Base-by-base conservation (phyloP, 2,113 vertebrate species). In the Amia ocellicauda region DNA sequence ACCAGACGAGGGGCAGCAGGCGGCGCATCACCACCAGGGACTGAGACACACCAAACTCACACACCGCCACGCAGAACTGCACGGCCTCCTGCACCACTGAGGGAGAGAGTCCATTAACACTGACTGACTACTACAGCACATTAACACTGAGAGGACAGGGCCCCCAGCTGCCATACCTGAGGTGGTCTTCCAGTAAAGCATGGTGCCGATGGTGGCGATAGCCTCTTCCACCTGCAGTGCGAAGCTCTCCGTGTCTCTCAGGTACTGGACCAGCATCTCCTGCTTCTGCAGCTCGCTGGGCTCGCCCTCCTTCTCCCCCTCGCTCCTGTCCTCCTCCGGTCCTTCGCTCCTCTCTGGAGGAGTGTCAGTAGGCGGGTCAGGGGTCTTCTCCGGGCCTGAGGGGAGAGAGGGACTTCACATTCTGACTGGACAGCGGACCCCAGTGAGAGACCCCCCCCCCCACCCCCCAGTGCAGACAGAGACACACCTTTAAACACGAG, bases 1-100 rank as follows among this genome's bases (percentile, higher is more conserved):
- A 95, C 95, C 95, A 98, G 63, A 99, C 77, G 51, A 99, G 86
- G 0, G 96, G 95, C 36, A 99, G 82, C 95, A 99, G 97, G 63
- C 87, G 94, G 58, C 94, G 90, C 19, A 98, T 88, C 3, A 96
- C 96, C 1, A 78, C 78, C 41, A 97, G 67, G 0, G 95, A 93
- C 75, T 96, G 88, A 16, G 96, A 90, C 5, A 98, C 88, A 2
- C 91, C 89, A 72, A 98, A 99, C 75, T 96, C 85, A 0, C 90
- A 93, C 1, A 92, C 94, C 0, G 88, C 91, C 75, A 98, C 95
- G 59, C 96, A 98, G 81, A 99, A 99, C 77, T 97, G 92, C 66
- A 98, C 92, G 2, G 92, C 91, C 80, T 98, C 96, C 79, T 95
- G 96, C 19, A 98, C 94, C 78, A 98, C 97, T 98, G 76, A 24